A percentile compares a stretch with the other conserved stretches of the same genome.
Evolutionary conservation across 2,888 invertebrate genomes (phyloP).

Genomic region (Margaritifera margaritifera): DNA sequence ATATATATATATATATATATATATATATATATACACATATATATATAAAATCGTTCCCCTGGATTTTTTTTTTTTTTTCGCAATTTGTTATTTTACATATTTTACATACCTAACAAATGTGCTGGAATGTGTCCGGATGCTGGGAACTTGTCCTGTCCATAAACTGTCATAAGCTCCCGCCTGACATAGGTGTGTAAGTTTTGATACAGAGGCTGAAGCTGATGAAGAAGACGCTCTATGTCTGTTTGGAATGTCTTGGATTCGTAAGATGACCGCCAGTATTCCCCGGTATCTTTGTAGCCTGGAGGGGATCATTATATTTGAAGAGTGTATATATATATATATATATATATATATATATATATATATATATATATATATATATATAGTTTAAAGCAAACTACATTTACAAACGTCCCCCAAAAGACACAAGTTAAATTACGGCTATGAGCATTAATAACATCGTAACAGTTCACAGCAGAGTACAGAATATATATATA

Average conservation of each 20-base stretch:
- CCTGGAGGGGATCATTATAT: conserved; percentile 75
- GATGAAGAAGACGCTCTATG: conserved; percentile 75
- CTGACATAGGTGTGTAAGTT: conserved; percentile 87
- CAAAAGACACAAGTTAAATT: no score
- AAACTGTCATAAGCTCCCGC: conserved; percentile 79
- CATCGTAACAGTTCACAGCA: no score
- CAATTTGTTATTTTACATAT: not conserved
- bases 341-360: no score
- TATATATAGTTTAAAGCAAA: no score
- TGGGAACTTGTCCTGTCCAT: conserved; percentile 80
- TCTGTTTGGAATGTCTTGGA: conserved; percentile 80
- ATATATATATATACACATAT: not conserved
- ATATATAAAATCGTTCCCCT: not conserved
- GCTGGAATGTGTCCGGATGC: conserved; percentile 87
- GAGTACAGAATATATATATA: no score
- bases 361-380: no score
- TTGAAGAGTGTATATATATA: not conserved
- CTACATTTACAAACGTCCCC: no score
- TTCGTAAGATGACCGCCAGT: conserved; percentile 92
- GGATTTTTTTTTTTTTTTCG: not conserved
- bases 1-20: not conserved
- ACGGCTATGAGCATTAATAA: no score
- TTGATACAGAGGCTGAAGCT: conserved; percentile 84
- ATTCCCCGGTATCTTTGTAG: conserved; percentile 89
- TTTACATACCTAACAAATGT: conserved; percentile 81